Evolutionary conservation across 2,888 invertebrate species (phyloP).

Genomic region (Nebria salina): DNA sequence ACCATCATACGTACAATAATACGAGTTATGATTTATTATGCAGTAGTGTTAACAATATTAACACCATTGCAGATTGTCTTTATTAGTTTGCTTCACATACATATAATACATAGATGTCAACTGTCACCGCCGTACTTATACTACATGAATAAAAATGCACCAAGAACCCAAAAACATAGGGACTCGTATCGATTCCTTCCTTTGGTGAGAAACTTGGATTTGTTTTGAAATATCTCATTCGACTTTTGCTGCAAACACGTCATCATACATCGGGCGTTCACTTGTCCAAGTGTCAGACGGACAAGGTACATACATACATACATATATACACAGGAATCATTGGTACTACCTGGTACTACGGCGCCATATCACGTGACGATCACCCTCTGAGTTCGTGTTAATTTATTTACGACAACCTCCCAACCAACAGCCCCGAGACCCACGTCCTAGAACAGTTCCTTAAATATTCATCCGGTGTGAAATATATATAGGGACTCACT

Average conservation of each 20-base stretch:
- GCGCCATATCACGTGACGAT: slow-evolving; percentile 38
- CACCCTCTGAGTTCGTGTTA: slow-evolving; percentile 20
- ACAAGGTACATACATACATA: neutral
- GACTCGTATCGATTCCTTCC: slow-evolving; percentile 15
- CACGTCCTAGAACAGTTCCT: slow-evolving; percentile 17
- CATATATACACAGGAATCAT: neutral
- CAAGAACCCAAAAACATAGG: too few relatives aligned
- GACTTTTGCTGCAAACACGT: slow-evolving; percentile 33
- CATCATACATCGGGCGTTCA: slow-evolving; percentile 29
- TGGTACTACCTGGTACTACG: slow-evolving; percentile 22
- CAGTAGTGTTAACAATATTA: neutral
- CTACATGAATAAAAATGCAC: too few relatives aligned
- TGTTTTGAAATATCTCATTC: slow-evolving; percentile 26
- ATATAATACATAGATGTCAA: too few relatives aligned
- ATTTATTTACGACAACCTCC: slow-evolving; percentile 33
- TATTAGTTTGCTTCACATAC: too few relatives aligned
- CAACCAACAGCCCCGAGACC: neutral
- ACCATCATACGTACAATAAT: neutral
- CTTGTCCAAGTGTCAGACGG: slow-evolving; percentile 18
- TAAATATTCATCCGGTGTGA: slow-evolving; percentile 35
- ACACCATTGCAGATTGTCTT: neutral
- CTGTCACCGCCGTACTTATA: too few relatives aligned
- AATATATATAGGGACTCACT: slow-evolving; percentile 25
- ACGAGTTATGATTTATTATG: neutral
- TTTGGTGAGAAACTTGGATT: slow-evolving; percentile 34